phyloP scores from a whole-genome alignment of 2,888 invertebrate species.

The Sarcophaga subvicina region DNA sequence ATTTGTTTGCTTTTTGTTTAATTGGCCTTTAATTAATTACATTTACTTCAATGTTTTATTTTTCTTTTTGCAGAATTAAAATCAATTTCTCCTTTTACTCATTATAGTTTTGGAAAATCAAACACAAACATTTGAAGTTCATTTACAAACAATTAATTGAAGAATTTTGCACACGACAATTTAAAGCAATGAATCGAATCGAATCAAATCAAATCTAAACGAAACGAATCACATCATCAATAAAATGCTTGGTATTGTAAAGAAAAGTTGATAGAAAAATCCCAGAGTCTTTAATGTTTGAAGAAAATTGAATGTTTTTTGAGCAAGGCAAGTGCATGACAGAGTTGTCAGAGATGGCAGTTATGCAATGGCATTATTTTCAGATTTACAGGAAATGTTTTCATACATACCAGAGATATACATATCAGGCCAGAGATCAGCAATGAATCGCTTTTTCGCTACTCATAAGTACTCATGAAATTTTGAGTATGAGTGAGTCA shows the following conservation, averaged over 20 bases:
- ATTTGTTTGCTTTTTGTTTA: too few species aligned
- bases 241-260: too few species aligned
- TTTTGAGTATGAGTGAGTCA: too few species aligned
- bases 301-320: neutral
- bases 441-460: too few species aligned
- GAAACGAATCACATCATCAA: neutral
- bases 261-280: too few species aligned
- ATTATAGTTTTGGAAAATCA: neutral
- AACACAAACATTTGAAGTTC: constrained; percentile 38
- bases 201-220: constrained; percentile 17
- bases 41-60: neutral
- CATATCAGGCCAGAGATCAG: too few species aligned
- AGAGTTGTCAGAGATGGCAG: too few species aligned
- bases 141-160: constrained; percentile 55
- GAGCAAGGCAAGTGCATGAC: too few species aligned
- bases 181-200: neutral
- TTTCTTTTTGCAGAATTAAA: neutral
- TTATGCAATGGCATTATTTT: too few species aligned
- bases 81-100: neutral
- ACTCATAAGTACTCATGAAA: too few species aligned
- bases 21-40: constrained; percentile 8
- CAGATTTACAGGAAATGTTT: too few species aligned
- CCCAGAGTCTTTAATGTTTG: neutral
- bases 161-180: constrained; percentile 34
- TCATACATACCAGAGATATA: too few species aligned